Conservation (phyloP, 1,140 invertebrate species). For the Hyles vespertilio region DNA sequence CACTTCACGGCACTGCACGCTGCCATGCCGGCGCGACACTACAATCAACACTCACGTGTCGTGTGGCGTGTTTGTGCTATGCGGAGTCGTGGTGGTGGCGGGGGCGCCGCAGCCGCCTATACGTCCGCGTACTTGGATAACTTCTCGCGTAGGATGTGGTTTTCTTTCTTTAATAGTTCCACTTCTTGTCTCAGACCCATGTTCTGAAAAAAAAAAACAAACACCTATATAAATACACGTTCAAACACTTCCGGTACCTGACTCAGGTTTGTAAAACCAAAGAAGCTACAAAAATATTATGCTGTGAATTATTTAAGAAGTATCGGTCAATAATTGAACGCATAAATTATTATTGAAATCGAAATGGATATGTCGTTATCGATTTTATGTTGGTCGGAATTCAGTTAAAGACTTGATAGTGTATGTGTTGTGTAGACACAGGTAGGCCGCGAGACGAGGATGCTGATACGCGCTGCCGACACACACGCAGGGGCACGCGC, state of each 20-base stretch:
- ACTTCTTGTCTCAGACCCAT: slow-evolving; percentile 90
- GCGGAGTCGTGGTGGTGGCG: slow-evolving; percentile 19
- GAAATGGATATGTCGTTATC: too few relatives aligned
- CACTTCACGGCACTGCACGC: slow-evolving; percentile 5
- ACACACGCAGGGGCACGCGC: background rate
- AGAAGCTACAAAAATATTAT: too few relatives aligned
- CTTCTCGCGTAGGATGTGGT: slow-evolving; percentile 89
- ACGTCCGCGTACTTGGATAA: slow-evolving; percentile 90
- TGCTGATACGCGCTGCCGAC: too few relatives aligned
- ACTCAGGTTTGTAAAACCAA: too few relatives aligned
- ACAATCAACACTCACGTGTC: slow-evolving; percentile 39
- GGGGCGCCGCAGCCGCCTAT: slow-evolving; percentile 68
- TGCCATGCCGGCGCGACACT: background rate
- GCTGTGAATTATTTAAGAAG: too few relatives aligned
- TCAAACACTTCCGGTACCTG: too few relatives aligned
- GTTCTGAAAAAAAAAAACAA: slow-evolving; percentile 78
- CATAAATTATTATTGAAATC: too few relatives aligned
- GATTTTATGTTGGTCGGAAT: background rate
- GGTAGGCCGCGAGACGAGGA: background rate
- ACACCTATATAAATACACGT: background rate
- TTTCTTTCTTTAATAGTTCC: slow-evolving; percentile 93
- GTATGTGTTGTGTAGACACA: background rate
- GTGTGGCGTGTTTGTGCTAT: slow-evolving; percentile 62
- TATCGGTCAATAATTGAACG: too few relatives aligned
- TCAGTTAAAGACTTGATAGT: background rate